phyloP scores from a whole-genome alignment of 2,888 invertebrate genomes.

The Luperina testacea region DNA sequence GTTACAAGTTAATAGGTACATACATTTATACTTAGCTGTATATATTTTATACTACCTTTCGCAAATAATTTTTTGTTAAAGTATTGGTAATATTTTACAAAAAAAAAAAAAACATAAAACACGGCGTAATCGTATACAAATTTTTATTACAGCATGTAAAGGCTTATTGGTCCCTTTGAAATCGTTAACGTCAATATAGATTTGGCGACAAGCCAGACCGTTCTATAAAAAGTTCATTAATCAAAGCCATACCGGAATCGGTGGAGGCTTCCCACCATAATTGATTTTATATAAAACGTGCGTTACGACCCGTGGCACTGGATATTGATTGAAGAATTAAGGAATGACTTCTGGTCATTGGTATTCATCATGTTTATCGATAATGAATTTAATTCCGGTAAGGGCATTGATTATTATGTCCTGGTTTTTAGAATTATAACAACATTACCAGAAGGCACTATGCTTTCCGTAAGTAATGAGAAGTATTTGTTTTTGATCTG shows the following conservation, averaged over 20 bases:
- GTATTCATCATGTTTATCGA: neutral
- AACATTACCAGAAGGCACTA: neutral
- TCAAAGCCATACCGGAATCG: slow-evolving; percentile 65
- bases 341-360: slow-evolving; percentile 18
- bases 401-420: neutral
- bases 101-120: slow-evolving; percentile 29
- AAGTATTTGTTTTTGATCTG: neutral
- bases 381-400: neutral
- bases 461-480: neutral
- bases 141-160: slow-evolving; percentile 39
- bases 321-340: slow-evolving; percentile 21
- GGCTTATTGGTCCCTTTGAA: slow-evolving; percentile 69
- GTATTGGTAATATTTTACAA: slow-evolving; percentile 17
- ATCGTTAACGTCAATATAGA: slow-evolving; percentile 78
- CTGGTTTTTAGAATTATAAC: neutral
- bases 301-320: slow-evolving; percentile 25
- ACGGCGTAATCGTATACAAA: slow-evolving; percentile 25
- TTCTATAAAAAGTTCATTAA: slow-evolving; percentile 80
- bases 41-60: neutral
- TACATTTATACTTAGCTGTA: neutral
- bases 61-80: slow-evolving; percentile 1
- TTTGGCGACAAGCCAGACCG: slow-evolving; percentile 76
- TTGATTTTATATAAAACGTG: slow-evolving; percentile 75
- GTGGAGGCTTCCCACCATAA: slow-evolving; percentile 68
- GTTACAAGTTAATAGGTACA: neutral